A percentile compares a stretch with the other conserved stretches of the same genome.
These are phyloP conservation scores for Amphibalanus amphitrite DNA, from an alignment of 1,140 invertebrate genomes.

Conservation along the genomic window DNA sequence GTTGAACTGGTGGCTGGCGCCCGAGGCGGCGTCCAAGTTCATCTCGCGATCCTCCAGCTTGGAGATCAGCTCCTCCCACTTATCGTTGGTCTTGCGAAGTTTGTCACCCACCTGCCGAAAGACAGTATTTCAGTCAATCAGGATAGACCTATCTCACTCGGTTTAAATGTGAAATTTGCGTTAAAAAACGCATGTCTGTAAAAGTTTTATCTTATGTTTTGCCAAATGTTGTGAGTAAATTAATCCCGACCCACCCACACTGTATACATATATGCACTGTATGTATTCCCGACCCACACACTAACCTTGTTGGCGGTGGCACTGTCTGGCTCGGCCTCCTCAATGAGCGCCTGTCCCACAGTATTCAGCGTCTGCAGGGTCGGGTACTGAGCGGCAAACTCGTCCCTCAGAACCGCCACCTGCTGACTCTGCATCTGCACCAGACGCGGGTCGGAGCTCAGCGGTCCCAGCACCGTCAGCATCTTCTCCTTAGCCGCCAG, in stretches of 20 bases:
- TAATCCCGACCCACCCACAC: no score
- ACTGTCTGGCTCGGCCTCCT: background rate
- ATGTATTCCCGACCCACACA: no score
- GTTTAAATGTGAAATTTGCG: no score
- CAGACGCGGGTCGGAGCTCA: conserved; percentile 83
- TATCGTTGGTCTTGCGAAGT: conserved; percentile 27
- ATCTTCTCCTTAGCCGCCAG: conserved; percentile 83
- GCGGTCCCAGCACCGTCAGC: conserved; percentile 81
- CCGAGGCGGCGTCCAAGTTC: conserved; percentile 65
- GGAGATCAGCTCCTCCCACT: conserved; percentile 59
- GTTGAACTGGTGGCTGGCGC: conserved; percentile 77
- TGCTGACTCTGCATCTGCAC: conserved; percentile 88
- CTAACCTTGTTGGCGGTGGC: background rate
- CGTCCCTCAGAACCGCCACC: conserved; percentile 78
- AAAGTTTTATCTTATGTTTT: no score
- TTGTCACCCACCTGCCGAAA: background rate
- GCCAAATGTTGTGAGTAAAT: no score
- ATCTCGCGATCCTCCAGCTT: conserved; percentile 67
- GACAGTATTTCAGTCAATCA: no score
- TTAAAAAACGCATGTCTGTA: no score
- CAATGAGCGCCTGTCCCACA: conserved; percentile 17
- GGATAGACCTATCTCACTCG: no score
- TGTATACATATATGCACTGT: no score
- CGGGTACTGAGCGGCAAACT: conserved; percentile 76
- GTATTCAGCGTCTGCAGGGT: conserved; percentile 34